Conservation (phyloP, 2,113 vertebrate genomes). For the Channa maculata region DNA sequence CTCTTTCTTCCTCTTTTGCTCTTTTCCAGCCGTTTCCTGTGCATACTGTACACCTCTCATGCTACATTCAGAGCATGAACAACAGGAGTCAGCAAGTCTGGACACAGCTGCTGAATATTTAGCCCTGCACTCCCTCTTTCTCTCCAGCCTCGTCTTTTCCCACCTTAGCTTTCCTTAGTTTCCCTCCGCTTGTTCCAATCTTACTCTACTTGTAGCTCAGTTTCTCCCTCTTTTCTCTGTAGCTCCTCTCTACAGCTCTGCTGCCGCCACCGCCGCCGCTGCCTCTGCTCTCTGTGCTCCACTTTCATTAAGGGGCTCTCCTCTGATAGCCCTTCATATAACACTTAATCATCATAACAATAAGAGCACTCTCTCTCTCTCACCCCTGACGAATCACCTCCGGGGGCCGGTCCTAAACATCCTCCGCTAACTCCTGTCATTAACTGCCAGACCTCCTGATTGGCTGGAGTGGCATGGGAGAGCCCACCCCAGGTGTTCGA, state of each 20-base stretch:
- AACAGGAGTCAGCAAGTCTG: conserved; percentile 80
- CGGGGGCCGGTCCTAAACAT: conserved; percentile 69
- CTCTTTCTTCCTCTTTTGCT: conserved; percentile 18
- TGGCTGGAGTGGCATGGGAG: conserved; percentile 44
- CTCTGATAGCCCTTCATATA: conserved; percentile 81
- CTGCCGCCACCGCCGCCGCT: conserved; percentile 10
- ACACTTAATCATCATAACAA: conserved; percentile 84
- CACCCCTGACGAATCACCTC: conserved; percentile 66
- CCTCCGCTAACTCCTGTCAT: conserved; percentile 77
- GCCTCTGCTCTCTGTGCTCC: conserved; percentile 64
- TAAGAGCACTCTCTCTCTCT: conserved; percentile 69
- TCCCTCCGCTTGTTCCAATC: conserved; percentile 4
- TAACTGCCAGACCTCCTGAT: conserved; percentile 51
- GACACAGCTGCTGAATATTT: conserved; percentile 81
- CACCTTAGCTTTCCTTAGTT: conserved; percentile 48
- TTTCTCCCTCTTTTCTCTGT: conserved; percentile 8
- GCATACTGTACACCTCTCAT: conserved; percentile 59
- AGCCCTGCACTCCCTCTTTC: conserved; percentile 45
- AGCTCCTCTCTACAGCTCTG: conserved; percentile 36
- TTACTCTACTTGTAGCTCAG: conserved; percentile 16
- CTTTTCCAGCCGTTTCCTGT: conserved; percentile 47
- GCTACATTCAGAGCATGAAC: conserved; percentile 79
- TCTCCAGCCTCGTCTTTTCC: conserved; percentile 40
- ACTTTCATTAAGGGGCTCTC: conserved; percentile 81
- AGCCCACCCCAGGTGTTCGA: conserved; percentile 68